Evolutionary conservation across 2,797 vertebrate genomes (phyloP), one percentile per base, ranked within the genome.

Genomic region (Peromyscus eremicus): DNA sequence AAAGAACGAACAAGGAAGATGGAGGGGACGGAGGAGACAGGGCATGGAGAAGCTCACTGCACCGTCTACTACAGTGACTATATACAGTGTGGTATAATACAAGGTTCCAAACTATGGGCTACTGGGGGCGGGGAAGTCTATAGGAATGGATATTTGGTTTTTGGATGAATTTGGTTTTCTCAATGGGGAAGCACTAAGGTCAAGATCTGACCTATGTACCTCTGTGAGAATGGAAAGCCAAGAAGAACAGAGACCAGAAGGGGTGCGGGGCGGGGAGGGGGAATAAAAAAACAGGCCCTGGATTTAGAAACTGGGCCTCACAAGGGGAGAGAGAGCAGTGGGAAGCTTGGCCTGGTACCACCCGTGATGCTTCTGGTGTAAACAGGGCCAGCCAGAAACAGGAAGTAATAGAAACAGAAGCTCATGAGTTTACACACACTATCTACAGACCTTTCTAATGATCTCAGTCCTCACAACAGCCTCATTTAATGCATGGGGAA

Each of bases 331-430:
- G 29, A 43, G 11, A 62, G 46, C 17, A 80, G 57, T 32, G 1
- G n/a, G 37, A 21, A 11, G 14, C 0, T 3, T n/a, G 57, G 13
- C 4, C 49, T 25, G 8, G 62, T 34, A 29, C 68, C 23, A 16
- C 43, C 3, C 0, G 4, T 9, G 3, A 14, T 2, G 2, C 75
- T n/a, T 83, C 75, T 46, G 23, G 1, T 32, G 52, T 3, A 23
- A 66, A 71, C 5, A 0, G 37, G 75, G 19, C 70, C 21, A 27
- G 32, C 2, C 0, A 2, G 70, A 90, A 75, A 90, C 27, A 83
- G 43, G 43, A 46, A 81, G 32, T 8, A 32, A 2, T 13, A 27
- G 4, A 9, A 23, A 37, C 0, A 4, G 60, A 77, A 32, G 46
- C 5, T 40, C 46, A 4, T 37, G 14, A 4, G 5, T n/a, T 8